Conservation (phyloP, 2,888 invertebrate species). For the Carterocephalus palaemon region DNA sequence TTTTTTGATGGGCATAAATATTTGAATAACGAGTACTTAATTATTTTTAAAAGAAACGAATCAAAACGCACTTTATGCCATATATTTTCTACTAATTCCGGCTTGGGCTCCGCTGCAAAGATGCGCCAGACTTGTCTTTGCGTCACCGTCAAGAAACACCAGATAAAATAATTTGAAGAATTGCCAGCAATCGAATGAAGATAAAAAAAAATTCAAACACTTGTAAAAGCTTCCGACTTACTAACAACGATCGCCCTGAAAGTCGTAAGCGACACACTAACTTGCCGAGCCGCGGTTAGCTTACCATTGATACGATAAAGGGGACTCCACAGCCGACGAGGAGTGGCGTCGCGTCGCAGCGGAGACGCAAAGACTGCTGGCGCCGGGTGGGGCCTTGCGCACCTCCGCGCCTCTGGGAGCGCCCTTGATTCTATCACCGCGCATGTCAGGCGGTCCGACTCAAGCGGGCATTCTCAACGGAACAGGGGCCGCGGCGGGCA, state of each 20-base stretch:
- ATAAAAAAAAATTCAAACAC: background rate
- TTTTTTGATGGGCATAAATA: no score
- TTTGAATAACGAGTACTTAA: no score
- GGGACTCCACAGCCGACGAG: slow-evolving; percentile 84
- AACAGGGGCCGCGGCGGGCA: slow-evolving; percentile 59
- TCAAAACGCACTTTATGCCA: no score
- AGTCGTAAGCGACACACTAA: slow-evolving; percentile 21
- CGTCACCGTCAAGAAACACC: no score
- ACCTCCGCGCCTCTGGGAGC: slow-evolving; percentile 91
- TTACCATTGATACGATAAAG: slow-evolving; percentile 69
- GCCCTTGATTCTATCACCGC: slow-evolving; percentile 93
- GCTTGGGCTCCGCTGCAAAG: no score
- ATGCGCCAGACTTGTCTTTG: no score
- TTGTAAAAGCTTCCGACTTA: slow-evolving; percentile 10
- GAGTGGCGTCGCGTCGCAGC: slow-evolving; percentile 92
- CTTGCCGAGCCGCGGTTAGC: slow-evolving; percentile 24
- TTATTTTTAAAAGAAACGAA: no score
- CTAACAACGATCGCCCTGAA: slow-evolving; percentile 23
- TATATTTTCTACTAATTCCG: no score
- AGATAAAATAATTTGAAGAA: no score
- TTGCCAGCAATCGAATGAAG: no score
- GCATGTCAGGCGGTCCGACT: slow-evolving; percentile 90
- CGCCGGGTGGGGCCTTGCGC: slow-evolving; percentile 76
- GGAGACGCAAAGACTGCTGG: slow-evolving; percentile 87
- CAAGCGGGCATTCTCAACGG: slow-evolving; percentile 83